Evolutionary conservation across 35 echinoderm and acorn worm genomes (phyloP).

Genomic region (Heliocidaris erythrogramma): DNA sequence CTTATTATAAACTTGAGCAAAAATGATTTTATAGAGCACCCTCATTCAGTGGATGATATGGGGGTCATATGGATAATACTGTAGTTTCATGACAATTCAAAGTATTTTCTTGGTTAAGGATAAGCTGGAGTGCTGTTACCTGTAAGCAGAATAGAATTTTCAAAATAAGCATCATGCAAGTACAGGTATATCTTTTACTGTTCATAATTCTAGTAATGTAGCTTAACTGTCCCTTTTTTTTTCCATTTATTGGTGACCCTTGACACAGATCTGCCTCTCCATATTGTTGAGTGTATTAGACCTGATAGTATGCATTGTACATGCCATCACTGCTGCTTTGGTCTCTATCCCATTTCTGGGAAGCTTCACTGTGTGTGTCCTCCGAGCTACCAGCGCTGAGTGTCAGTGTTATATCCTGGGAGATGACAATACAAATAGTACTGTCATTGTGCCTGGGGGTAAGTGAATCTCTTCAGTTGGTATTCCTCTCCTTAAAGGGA

Average conservation of each 20-base stretch:
- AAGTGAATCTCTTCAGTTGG: background rate
- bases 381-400: constrained; percentile 48
- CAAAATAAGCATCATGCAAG: no score
- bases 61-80: no score
- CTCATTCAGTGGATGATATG: no score
- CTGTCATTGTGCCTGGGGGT: constrained; percentile 72
- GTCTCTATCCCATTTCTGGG: constrained; percentile 79
- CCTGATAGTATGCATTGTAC: constrained; percentile 58
- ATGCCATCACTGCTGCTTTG: constrained; percentile 52
- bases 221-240: no score
- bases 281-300: constrained; percentile 33
- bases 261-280: background rate
- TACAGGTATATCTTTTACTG: no score
- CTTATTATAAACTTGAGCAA: no score
- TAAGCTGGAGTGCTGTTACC: no score
- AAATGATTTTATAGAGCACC: no score
- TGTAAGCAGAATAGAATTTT: no score
- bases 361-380: constrained; percentile 67
- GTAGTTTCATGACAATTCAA: no score
- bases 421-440: constrained; percentile 43
- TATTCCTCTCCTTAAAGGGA: background rate
- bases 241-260: background rate
- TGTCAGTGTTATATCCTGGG: constrained; percentile 76
- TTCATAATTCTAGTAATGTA: no score
- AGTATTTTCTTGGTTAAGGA: no score